These are phyloP conservation scores for Galleria mellonella DNA, from an alignment of 1,140 invertebrate genomes.

Conservation along the genomic window DNA sequence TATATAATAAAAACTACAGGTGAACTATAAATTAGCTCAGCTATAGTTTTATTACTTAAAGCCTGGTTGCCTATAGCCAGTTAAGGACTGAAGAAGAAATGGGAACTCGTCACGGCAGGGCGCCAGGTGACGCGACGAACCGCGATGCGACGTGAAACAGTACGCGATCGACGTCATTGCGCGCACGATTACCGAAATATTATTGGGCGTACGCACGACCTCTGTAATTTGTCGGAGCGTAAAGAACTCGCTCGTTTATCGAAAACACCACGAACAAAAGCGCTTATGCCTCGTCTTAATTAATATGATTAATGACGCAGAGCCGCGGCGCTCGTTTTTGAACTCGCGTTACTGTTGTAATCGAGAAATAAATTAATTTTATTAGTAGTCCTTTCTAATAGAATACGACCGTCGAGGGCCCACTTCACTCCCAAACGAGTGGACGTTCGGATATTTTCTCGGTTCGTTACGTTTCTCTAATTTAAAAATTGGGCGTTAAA, in stretches of 20 bases:
- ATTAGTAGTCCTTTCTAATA: conserved; percentile 69
- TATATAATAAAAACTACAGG: background rate
- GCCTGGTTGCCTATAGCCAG: too few species aligned
- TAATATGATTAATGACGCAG: conserved; percentile 69
- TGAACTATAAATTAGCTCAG: too few species aligned
- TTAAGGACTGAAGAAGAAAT: too few species aligned
- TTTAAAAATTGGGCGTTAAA: conserved; percentile 67
- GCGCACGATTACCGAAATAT: too few species aligned
- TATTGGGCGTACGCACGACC: conserved; percentile 33
- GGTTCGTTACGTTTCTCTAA: conserved; percentile 52
- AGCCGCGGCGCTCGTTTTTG: conserved; percentile 50
- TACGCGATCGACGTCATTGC: background rate
- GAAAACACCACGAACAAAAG: conserved; percentile 57
- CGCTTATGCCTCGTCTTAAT: conserved; percentile 65
- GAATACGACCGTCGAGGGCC: conserved; percentile 46
- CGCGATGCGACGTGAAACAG: background rate
- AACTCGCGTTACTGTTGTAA: conserved; percentile 60
- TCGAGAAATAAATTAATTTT: conserved; percentile 72
- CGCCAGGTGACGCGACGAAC: too few species aligned
- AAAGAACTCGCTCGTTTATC: conserved; percentile 46
- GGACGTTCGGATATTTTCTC: conserved; percentile 30
- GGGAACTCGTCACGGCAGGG: too few species aligned
- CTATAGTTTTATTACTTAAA: too few species aligned
- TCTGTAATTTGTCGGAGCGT: conserved; percentile 30
- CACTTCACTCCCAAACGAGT: conserved; percentile 33